Evolutionary conservation across 2,797 vertebrate species (phyloP).

Genomic region (Falco rusticolus): DNA sequence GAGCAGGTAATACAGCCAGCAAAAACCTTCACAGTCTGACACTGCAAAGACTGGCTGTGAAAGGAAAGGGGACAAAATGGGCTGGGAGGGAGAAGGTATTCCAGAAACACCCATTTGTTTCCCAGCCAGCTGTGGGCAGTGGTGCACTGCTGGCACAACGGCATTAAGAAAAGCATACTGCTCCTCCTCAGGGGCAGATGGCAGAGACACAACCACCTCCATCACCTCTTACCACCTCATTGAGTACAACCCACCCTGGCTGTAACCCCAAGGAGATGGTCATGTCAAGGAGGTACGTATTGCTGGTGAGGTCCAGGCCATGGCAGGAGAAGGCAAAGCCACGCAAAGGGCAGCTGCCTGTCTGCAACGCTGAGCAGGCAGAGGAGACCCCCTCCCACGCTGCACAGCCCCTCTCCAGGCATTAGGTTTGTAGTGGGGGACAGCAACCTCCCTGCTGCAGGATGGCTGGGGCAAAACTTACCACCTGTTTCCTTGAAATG

Average conservation of each 20-base stretch:
- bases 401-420: not conserved
- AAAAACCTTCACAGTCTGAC: not conserved
- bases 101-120: not conserved
- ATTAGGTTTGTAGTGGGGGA: not conserved
- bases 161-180: not conserved
- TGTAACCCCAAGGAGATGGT: not conserved
- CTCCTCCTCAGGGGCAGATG: not conserved
- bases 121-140: not conserved
- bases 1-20: not conserved
- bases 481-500: accelerated
- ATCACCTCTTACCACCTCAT: not conserved
- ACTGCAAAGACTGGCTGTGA: not conserved
- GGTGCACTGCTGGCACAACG: not conserved
- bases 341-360: not conserved
- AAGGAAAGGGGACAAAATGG: not conserved
- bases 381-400: not conserved
- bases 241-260: not conserved
- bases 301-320: not conserved
- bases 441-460: not conserved
- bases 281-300: not conserved
- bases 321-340: not conserved
- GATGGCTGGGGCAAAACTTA: not conserved
- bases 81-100: not conserved
- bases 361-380: accelerated
- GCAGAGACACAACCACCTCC: not conserved